Evolutionary conservation across 2,113 vertebrate genomes (phyloP), one percentile per base, ranked within the genome.

Genomic region (Esox niger): DNA sequence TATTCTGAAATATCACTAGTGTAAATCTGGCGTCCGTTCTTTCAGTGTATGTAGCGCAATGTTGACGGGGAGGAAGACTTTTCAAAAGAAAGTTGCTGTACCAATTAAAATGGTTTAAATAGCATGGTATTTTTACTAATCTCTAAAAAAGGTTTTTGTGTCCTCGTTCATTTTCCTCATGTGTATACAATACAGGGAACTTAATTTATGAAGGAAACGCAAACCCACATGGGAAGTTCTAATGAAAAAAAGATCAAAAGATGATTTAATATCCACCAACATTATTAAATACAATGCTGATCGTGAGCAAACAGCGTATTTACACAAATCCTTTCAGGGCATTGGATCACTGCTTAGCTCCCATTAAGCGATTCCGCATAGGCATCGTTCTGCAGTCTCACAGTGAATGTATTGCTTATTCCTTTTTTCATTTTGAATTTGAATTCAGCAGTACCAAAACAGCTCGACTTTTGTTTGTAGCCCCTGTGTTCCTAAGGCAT

Each of bases 221-320:
- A 70, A 72, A 78, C 74, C 66, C 79, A 82, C 84, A 78, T 57
- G 69, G 76, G 77, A 74, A 83, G 81, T 56, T 76, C 84, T 84
- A 80, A 89, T 89, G 86, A 88, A 89, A 81, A 78, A 26, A 69
- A 89, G 84, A 90, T 91, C 79, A 89, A 86, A 87, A 84, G 86
- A 91, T 84, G 70, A 68, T 76, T 89, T 88, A 76, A 84, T 77
- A 87, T 86, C 84, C 85, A 88, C 32, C 71, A 62, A 79, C 68
- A 73, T 86, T 88, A 82, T 87, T 84, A 86, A 88, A 86, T 78
- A 89, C 83, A 80, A 77, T 83, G 76, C 79, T 61, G 74, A 84
- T 83, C 71, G 77, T 83, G 69, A 86, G 79, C 75, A 82, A 88
- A 86, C 84, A 77, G 79, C 55, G n/a, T 77, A 74, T 77, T 84